Conservation (phyloP, 2,797 vertebrate species). For the Xenops minutus region DNA sequence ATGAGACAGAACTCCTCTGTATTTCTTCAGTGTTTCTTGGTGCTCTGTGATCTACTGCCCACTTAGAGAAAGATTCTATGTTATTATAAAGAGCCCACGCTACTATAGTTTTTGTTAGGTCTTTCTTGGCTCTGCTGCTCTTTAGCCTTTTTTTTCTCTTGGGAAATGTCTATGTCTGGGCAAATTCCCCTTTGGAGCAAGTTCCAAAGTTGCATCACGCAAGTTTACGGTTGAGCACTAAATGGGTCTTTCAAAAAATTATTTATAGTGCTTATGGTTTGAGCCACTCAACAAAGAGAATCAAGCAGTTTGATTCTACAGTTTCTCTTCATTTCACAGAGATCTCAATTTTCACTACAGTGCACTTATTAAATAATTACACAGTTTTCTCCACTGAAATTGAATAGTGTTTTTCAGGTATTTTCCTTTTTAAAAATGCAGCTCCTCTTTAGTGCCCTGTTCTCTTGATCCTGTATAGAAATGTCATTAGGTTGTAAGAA, state of each 20-base stretch:
- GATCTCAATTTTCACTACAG: not conserved
- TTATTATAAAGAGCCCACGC: slow-evolving; percentile 21
- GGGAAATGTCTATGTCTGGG: slow-evolving; percentile 51
- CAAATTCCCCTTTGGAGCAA: slow-evolving; percentile 32
- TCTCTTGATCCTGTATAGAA: not conserved
- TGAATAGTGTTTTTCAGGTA: not conserved
- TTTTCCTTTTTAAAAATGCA: not conserved
- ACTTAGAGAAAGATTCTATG: slow-evolving; percentile 3
- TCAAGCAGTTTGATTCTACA: not conserved
- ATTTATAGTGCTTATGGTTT: not conserved
- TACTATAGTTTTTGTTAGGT: slow-evolving; percentile 31
- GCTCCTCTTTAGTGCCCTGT: not conserved
- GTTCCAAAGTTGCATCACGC: slow-evolving; percentile 4
- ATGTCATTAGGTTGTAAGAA: not conserved
- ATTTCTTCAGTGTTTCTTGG: not conserved
- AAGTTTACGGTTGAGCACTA: not conserved
- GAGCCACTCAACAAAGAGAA: not conserved
- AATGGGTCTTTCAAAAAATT: slow-evolving; percentile 23
- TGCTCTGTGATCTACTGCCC: slow-evolving; percentile 44
- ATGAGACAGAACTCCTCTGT: slow-evolving; percentile 30
- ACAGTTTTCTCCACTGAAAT: not conserved
- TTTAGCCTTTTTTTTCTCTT: slow-evolving; percentile 1
- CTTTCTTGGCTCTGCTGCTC: slow-evolving; percentile 26
- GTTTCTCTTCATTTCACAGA: not conserved
- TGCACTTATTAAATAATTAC: not conserved